Percentiles rank a stretch among this genome's conserved stretches.
Evolutionary conservation across 2,797 vertebrate species (phyloP).

Genomic region (Pangasius mekongensis): DNA sequence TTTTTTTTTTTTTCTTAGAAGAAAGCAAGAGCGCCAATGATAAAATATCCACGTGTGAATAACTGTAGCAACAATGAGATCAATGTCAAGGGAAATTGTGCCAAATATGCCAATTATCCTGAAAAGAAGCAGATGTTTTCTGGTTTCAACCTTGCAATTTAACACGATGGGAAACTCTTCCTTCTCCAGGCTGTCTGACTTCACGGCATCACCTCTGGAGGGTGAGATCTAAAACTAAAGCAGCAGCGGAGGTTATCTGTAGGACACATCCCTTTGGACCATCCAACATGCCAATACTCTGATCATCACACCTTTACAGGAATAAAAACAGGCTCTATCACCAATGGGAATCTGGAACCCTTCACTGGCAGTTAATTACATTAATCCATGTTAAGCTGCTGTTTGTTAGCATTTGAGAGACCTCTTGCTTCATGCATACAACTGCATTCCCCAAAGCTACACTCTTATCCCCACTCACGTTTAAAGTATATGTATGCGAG

Average conservation of each 20-base stretch:
- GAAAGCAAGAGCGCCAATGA: constrained; percentile 20
- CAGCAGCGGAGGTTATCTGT: constrained; percentile 66
- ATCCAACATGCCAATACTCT: constrained; percentile 65
- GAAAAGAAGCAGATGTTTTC: constrained; percentile 46
- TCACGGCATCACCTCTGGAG: constrained; percentile 21
- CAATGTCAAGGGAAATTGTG: constrained; percentile 41
- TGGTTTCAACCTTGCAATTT: constrained; percentile 31
- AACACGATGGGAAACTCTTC: constrained; percentile 39
- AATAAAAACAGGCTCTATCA: constrained; percentile 62
- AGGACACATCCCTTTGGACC: constrained; percentile 59
- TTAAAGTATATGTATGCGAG: not conserved
- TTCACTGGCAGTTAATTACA: constrained; percentile 76
- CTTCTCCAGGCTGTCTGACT: constrained; percentile 24
- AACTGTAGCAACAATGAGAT: constrained; percentile 36
- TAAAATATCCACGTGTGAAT: constrained; percentile 41
- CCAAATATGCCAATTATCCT: constrained; percentile 52
- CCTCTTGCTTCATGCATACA: constrained; percentile 73
- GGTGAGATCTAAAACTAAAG: constrained; percentile 20
- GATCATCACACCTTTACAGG: constrained; percentile 67
- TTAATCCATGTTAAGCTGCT: constrained; percentile 72
- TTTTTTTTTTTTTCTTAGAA: not conserved
- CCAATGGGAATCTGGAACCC: constrained; percentile 63
- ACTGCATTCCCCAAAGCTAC: constrained; percentile 66
- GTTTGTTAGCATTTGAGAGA: constrained; percentile 75
- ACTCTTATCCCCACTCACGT: not conserved